These are phyloP conservation scores for Poicephalus gulielmi DNA, from an alignment of 2,113 vertebrate species.

Conservation along the genomic window DNA sequence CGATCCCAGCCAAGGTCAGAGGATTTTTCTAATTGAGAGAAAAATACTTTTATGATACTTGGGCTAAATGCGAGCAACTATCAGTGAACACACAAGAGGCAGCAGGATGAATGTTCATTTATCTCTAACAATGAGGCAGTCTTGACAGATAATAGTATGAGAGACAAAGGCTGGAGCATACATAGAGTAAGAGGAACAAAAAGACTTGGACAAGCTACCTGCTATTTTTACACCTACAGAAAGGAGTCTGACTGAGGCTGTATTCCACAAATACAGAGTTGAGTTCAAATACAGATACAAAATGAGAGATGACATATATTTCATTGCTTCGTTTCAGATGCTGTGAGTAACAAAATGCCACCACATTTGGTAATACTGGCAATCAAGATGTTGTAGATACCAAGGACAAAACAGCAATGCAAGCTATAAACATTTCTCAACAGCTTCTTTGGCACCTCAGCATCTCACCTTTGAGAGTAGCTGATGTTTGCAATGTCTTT, in stretches of 20 bases:
- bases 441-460: not conserved
- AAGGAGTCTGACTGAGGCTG: not conserved
- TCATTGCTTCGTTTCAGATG: not conserved
- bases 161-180: not conserved
- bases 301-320: not conserved
- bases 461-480: conserved; percentile 88
- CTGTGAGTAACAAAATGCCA: not conserved
- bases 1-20: fast-evolving
- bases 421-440: not conserved
- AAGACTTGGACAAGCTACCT: not conserved
- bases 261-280: not conserved
- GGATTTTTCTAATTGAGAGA: not conserved
- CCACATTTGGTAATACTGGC: fast-evolving
- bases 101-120: not conserved
- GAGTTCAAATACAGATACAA: not conserved
- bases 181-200: not conserved
- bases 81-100: not conserved
- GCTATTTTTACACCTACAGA: not conserved
- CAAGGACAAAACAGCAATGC: not conserved
- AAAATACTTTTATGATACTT: not conserved
- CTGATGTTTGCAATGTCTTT: conserved; percentile 92
- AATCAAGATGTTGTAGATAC: not conserved
- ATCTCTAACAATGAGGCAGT: not conserved
- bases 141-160: not conserved
- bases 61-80: not conserved